These are phyloP conservation scores for Yponomeuta sedellus DNA, from an alignment of 2,888 invertebrate species.

Conservation along the genomic window DNA sequence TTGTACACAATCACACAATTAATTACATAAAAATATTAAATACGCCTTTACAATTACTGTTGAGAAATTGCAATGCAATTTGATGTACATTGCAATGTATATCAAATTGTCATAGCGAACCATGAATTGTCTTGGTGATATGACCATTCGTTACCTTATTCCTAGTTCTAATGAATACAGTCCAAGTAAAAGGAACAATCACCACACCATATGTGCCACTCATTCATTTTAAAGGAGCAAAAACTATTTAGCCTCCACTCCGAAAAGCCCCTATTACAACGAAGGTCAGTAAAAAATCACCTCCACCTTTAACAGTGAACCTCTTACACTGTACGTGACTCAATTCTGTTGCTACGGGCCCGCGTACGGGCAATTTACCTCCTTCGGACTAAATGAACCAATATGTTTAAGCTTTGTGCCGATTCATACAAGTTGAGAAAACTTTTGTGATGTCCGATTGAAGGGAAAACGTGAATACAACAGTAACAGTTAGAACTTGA, in stretches of 20 bases:
- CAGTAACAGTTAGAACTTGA: not conserved
- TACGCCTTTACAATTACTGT: too few relatives aligned
- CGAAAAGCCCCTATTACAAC: conserved; percentile 4
- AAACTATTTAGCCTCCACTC: conserved; percentile 18
- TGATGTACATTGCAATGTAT: too few relatives aligned
- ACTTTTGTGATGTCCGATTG: conserved; percentile 23
- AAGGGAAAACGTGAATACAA: conserved; percentile 3
- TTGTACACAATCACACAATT: too few relatives aligned
- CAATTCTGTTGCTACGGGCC: conserved; percentile 55
- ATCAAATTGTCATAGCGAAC: too few relatives aligned
- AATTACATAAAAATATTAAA: too few relatives aligned
- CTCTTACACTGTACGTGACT: conserved; percentile 64
- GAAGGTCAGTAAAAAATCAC: conserved; percentile 27
- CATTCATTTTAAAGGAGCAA: conserved; percentile 1
- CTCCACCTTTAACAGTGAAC: conserved; percentile 40
- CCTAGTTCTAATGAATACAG: too few relatives aligned
- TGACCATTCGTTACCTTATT: too few relatives aligned
- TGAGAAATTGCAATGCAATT: too few relatives aligned
- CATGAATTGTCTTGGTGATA: too few relatives aligned
- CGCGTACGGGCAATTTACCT: conserved; percentile 56
- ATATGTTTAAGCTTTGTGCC: conserved; percentile 52
- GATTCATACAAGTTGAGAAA: conserved; percentile 35
- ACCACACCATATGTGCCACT: not conserved
- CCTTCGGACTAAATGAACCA: conserved; percentile 45
- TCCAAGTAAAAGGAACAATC: not conserved